phyloP scores from a whole-genome alignment of 1,140 invertebrate genomes.

The Dryas iulia region DNA sequence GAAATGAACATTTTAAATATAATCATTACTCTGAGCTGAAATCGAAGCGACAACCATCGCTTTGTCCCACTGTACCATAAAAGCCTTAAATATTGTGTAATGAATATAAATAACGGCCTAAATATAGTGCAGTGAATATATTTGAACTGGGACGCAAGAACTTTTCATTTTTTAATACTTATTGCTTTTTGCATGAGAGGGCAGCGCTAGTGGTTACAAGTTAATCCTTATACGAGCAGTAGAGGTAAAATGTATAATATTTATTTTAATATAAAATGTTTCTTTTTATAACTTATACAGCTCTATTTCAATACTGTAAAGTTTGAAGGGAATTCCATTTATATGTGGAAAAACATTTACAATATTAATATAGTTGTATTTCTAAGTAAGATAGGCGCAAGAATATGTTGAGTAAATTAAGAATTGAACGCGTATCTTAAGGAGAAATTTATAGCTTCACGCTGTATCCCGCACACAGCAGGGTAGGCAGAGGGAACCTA shows the following conservation, averaged over 20 bases:
- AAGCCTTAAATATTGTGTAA: too few relatives aligned
- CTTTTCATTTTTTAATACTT: not conserved
- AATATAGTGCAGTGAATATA: not conserved
- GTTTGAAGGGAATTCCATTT: not conserved
- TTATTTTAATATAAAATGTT: conserved; percentile 1
- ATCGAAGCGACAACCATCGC: too few relatives aligned
- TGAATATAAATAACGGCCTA: too few relatives aligned
- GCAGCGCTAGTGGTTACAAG: not conserved
- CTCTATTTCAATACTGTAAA: not conserved
- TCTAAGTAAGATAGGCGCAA: not conserved
- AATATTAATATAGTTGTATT: not conserved
- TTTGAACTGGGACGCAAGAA: not conserved
- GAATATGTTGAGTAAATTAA: too few relatives aligned
- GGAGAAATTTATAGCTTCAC: too few relatives aligned
- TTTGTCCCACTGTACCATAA: too few relatives aligned
- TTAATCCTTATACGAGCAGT: not conserved
- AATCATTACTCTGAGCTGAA: too few relatives aligned
- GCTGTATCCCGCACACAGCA: too few relatives aligned
- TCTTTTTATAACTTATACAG: not conserved
- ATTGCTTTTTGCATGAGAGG: conserved; percentile 1
- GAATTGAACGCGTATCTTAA: too few relatives aligned
- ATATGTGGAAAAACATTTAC: not conserved
- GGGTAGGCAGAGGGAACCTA: too few relatives aligned
- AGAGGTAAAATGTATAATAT: not conserved
- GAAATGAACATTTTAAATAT: too few relatives aligned